A percentile compares a stretch with the other conserved stretches of the same genome.
Conservation (phyloP, 2,888 invertebrate genomes). For the Rhimphoctona megacephalus region DNA sequence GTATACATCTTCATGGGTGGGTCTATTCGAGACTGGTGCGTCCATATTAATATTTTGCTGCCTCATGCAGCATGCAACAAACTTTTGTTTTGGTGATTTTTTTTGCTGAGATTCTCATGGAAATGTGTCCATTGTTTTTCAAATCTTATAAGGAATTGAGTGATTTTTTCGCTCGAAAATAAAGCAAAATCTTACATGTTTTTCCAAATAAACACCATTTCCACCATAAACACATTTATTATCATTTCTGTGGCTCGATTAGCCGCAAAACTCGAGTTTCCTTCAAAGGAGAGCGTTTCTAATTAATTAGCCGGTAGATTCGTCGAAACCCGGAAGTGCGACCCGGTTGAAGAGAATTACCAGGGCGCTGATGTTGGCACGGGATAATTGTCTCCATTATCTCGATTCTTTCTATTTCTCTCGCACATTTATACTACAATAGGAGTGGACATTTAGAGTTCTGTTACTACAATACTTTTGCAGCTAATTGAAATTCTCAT, state of each 20-base stretch:
- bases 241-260: constrained; percentile 25
- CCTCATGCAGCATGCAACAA: background rate
- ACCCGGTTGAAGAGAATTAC: constrained; percentile 74
- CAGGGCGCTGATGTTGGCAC: constrained; percentile 49
- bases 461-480: constrained; percentile 48
- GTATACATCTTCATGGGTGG: constrained; percentile 1
- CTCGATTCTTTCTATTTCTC: constrained; percentile 35
- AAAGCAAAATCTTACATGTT: background rate
- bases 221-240: background rate
- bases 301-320: constrained; percentile 80
- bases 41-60: background rate
- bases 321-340: constrained; percentile 80
- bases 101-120: background rate
- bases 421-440: constrained; percentile 33
- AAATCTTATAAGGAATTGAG: background rate
- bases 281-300: constrained; percentile 72
- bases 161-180: background rate
- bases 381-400: constrained; percentile 79
- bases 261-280: constrained; percentile 34
- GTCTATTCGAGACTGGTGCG: background rate
- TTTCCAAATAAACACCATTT: constrained; percentile 1
- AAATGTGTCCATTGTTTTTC: background rate
- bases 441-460: constrained; percentile 56
- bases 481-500: constrained; percentile 79
- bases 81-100: background rate